Evolutionary conservation across 2,888 invertebrate genomes (phyloP), one percentile per base, ranked within the genome.

Genomic region (Rhagonycha lutea): DNA sequence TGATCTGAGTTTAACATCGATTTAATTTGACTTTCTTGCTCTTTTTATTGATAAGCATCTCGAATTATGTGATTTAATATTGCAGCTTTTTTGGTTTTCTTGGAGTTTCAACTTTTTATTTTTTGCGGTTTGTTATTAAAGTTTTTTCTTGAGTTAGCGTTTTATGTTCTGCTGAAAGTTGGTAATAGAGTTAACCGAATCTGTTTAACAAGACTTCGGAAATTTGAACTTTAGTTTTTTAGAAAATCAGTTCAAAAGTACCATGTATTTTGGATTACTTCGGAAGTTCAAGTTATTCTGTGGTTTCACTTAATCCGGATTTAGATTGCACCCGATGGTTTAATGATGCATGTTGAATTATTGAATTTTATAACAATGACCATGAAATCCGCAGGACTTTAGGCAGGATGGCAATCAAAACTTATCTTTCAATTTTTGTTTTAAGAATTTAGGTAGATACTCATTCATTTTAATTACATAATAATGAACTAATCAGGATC

Each of bases 1-100:
- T 72, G 47, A 67, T 63, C 67, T 14, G 61, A 26, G 68, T 61
- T 68, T 61, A 62, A 68, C 68, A 72, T 72, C 61, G 72, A 72
- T 72, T 61, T 72, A 72, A 72, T 61, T 72, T 28, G 67, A 72
- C 29, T 72, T 47, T 65, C 47, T 23, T 67, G 60, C 29, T 28
- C n/a, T 68, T 72, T 72, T 72, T 68, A 18, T 47, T 72, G 68
- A 65, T 65, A 60, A 62, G 61, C 61, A 68, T 29, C 68, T 61
- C 62, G 18, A 61, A 68, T 28, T 26, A 23, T 12, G 23, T 23
- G 24, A 14, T 65, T 65, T 23, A 63, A 8, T 24, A n/a, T 23
- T 12, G 18, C 63, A 10, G 5, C 2, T 12, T 12, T 14, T 23
- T 65, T 65, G n/a, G 12, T 61, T 61, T 61, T 14, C 7, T 8